Evolutionary conservation across 2,888 invertebrate species (phyloP).

Genomic region (Trissolcus japonicus): DNA sequence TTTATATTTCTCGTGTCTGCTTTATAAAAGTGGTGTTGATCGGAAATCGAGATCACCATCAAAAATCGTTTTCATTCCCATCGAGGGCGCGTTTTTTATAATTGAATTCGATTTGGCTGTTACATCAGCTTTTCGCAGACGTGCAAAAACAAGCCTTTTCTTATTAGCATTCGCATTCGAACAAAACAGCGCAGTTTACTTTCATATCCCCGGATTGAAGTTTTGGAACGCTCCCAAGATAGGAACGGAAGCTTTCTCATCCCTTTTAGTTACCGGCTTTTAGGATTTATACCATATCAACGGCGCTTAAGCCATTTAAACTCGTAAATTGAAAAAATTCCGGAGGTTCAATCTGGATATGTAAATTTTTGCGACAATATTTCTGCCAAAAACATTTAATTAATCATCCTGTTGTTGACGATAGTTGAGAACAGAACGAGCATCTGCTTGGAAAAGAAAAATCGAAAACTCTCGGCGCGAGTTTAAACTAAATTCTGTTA

Average conservation of each 20-base stretch:
- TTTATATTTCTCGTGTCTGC: too few relatives aligned
- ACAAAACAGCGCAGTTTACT: conserved; percentile 44
- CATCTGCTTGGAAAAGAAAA: conserved; percentile 6
- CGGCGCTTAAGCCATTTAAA: conserved; percentile 29
- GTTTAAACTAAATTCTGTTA: conserved; percentile 19
- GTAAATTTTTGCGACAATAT: conserved; percentile 28
- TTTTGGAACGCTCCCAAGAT: conserved; percentile 50
- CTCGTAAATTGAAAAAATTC: conserved; percentile 47
- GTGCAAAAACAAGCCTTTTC: conserved; percentile 28
- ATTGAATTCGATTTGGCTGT: conserved; percentile 33
- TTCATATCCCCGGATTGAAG: conserved; percentile 49
- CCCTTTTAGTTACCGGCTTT: conserved; percentile 20
- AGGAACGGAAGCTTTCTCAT: conserved; percentile 22
- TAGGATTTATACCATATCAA: conserved; percentile 48
- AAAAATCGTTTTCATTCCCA: conserved; percentile 28
- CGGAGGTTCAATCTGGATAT: conserved; percentile 34
- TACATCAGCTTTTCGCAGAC: conserved; percentile 25
- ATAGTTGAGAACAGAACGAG: background rate
- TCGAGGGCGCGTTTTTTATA: conserved; percentile 11
- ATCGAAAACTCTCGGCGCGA: conserved; percentile 8
- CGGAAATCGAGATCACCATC: conserved; percentile 14
- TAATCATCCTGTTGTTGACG: conserved; percentile 11
- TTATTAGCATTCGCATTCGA: conserved; percentile 34
- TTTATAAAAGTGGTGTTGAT: conserved; percentile 25
- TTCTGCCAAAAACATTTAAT: conserved; percentile 10